Conservation (phyloP, 2,113 vertebrate genomes). For the Cyprinodon variegatus region DNA sequence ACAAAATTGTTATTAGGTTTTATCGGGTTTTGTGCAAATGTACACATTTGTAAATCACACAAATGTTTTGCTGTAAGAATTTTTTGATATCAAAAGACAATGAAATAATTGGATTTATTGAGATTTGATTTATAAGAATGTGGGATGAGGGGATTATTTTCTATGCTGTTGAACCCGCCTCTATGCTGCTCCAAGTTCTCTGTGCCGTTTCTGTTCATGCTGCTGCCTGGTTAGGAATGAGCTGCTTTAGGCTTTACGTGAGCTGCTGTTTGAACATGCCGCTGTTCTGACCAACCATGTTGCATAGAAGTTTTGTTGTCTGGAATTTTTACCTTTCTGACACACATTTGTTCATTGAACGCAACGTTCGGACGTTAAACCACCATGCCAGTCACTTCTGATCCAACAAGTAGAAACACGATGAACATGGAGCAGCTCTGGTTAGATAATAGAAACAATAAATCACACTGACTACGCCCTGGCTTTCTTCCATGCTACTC, state of each 20-base stretch:
- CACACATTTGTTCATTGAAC: slow-evolving; percentile 4
- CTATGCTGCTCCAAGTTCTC: slow-evolving; percentile 23
- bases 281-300: neutral
- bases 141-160: neutral
- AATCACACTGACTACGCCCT: too few relatives aligned
- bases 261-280: slow-evolving; percentile 19
- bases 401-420: too few relatives aligned
- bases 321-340: slow-evolving; percentile 1
- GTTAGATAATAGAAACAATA: too few relatives aligned
- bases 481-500: too few relatives aligned
- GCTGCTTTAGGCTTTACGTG: slow-evolving; percentile 4
- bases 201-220: neutral
- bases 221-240: slow-evolving; percentile 38
- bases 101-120: neutral
- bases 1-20: neutral
- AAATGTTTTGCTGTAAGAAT: neutral
- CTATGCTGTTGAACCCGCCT: slow-evolving; percentile 10
- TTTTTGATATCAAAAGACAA: neutral
- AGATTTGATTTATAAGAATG: neutral
- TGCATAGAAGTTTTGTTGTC: slow-evolving; percentile 8
- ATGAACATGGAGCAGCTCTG: too few relatives aligned
- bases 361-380: too few relatives aligned
- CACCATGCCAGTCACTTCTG: too few relatives aligned
- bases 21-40: neutral
- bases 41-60: neutral